phyloP scores from a whole-genome alignment of 92 coral and sea anemone species.

The Muricea muricata region DNA sequence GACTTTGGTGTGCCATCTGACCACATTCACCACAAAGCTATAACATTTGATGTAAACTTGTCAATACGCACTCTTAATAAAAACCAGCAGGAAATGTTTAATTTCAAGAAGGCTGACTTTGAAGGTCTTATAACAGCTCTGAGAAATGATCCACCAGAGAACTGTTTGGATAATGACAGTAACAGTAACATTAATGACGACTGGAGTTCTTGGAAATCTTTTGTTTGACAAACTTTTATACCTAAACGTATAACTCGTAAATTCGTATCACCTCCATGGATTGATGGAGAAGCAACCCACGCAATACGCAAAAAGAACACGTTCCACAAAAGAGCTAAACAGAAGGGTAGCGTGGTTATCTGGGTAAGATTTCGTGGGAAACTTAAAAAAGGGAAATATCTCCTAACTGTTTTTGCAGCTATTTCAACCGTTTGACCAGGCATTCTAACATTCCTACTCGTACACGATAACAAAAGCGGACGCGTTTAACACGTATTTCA shows the following conservation, averaged over 20 bases:
- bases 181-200: background rate
- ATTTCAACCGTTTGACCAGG: constrained; percentile 49
- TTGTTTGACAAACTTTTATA: background rate
- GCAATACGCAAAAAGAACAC: constrained; percentile 21
- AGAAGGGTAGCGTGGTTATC: constrained; percentile 12
- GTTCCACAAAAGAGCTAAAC: constrained; percentile 21
- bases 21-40: constrained; percentile 25
- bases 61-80: constrained; percentile 1
- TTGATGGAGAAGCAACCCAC: constrained; percentile 43
- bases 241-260: constrained; percentile 29
- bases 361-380: constrained; percentile 56
- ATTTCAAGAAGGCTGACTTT: constrained; percentile 30
- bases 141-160: background rate
- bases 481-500: too few relatives aligned
- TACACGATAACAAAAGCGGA: too few relatives aligned
- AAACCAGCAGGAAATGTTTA: background rate
- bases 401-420: constrained; percentile 53
- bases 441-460: constrained; percentile 57
- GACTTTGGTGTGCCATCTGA: constrained; percentile 37
- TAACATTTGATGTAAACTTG: too few relatives aligned
- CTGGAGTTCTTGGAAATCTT: constrained; percentile 10
- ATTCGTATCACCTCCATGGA: constrained; percentile 42
- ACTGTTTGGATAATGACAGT: background rate
- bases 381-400: constrained; percentile 44
- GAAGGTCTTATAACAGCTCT: constrained; percentile 17